phyloP scores from a whole-genome alignment of 2,888 invertebrate species.

The Dicyrtoma fusca region DNA sequence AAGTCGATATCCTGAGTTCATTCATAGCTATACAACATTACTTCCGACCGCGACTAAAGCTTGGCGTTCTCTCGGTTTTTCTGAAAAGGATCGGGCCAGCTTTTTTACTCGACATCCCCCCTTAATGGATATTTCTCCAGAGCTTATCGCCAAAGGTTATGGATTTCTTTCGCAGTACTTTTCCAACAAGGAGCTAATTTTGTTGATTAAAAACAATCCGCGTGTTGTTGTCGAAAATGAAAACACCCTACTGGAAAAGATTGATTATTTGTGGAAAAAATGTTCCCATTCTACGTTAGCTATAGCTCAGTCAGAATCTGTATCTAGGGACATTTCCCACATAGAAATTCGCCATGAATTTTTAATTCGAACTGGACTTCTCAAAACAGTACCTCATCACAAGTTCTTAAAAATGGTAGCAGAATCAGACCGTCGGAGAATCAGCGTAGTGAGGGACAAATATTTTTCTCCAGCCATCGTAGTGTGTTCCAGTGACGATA shows the following conservation, averaged over 20 bases:
- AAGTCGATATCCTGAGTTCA: slow-evolving; percentile 43
- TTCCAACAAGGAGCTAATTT: slow-evolving; percentile 37
- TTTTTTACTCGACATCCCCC: slow-evolving; percentile 41
- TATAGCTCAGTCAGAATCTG: slow-evolving; percentile 40
- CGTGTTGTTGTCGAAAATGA: slow-evolving; percentile 28
- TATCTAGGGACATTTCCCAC: slow-evolving; percentile 35
- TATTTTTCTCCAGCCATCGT: slow-evolving; percentile 49
- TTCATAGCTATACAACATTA: slow-evolving; percentile 11
- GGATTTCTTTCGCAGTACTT: slow-evolving; percentile 46
- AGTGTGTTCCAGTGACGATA: slow-evolving; percentile 45
- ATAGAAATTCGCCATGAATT: slow-evolving; percentile 51
- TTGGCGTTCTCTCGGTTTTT: slow-evolving; percentile 38
- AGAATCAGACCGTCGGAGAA: slow-evolving; percentile 31
- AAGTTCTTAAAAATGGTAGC: slow-evolving; percentile 47
- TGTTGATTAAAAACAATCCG: slow-evolving; percentile 42
- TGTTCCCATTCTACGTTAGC: slow-evolving; percentile 44
- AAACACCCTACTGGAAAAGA: slow-evolving; percentile 30
- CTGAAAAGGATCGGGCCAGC: slow-evolving; percentile 33
- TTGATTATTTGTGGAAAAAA: slow-evolving; percentile 46
- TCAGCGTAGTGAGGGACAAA: slow-evolving; percentile 33
- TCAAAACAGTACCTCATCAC: slow-evolving; percentile 44
- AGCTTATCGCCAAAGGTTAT: slow-evolving; percentile 28
- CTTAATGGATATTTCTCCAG: slow-evolving; percentile 31
- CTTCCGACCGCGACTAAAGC: slow-evolving; percentile 27
- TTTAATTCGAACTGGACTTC: slow-evolving; percentile 49